Base-by-base conservation (phyloP, 2,888 invertebrate genomes). In the Aleiodes leptofemur region DNA sequence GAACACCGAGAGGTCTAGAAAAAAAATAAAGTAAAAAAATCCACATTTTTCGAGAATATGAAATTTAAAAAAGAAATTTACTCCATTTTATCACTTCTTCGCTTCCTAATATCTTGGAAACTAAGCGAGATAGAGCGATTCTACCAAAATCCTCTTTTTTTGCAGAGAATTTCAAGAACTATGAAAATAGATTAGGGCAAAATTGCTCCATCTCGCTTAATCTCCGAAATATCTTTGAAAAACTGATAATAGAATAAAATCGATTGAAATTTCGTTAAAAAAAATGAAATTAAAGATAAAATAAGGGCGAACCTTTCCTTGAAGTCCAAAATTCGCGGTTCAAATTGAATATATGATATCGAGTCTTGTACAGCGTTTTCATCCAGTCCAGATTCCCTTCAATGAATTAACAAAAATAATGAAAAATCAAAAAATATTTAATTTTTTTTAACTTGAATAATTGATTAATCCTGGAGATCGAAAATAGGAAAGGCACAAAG, bases 1-100 rank as follows among this genome's bases (percentile, higher is more conserved):
- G 96, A 88, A 95, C 94, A 79, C 97, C 98, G 87, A 98, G 93
- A 86, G 96, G 94, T 90, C 96, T 95, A 88, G 78, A 91, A 91
- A 78, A 82, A 72, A 69, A 56, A 38, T n/a, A 43, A 51, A 73
- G 61, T 79, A 77, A 66, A 59, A 57, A 11, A 55, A 64, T 68
- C 57, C 8, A 72, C 71, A 73, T 69, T 64, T 8, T 57, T 23
- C 1, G 23, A 23, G 23, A 23, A 23, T 23, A 23, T 23, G 23
- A 23, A 23, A 23, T 23, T 23, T 1, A 23, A 23, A 23, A 23
- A 23, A 23, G 2, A 23, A 23, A 23, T 23, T 23, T 2, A 23
- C 23, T 23, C 23, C 23, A 23, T 23, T 23, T 2, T 23, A 23
- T 23, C 2, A 23, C 23, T 23, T 23, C 2, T 23, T 23, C 23